A percentile compares a stretch with the other conserved stretches of the same genome.
phyloP scores from a whole-genome alignment of 2,113 vertebrate genomes.

The Aegotheles bennettii region DNA sequence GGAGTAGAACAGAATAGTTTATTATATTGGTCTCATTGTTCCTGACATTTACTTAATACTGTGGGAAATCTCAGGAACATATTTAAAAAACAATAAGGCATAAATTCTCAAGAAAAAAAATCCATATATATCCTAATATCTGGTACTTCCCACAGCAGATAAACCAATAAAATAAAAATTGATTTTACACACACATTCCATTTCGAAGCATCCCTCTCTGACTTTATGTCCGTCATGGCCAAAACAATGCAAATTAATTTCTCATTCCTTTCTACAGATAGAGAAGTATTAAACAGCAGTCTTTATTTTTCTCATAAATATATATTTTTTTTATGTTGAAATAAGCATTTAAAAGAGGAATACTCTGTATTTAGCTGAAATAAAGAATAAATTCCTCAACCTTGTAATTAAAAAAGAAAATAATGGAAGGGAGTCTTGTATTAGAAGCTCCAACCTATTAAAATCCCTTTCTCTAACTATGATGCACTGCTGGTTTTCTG shows the following conservation, averaged over 20 bases:
- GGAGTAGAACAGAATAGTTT: neutral
- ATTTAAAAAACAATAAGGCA: neutral
- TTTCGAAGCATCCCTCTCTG: neutral
- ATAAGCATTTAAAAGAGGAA: constrained; percentile 18
- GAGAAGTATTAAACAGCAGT: neutral
- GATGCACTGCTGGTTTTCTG: constrained; percentile 66
- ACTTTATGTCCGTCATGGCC: neutral
- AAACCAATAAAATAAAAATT: neutral
- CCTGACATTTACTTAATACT: neutral
- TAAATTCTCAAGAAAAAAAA: constrained; percentile 1
- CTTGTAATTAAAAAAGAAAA: neutral
- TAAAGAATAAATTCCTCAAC: neutral
- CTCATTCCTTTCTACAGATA: neutral
- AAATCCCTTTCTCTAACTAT: constrained; percentile 62
- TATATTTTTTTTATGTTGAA: neutral
- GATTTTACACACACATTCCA: neutral
- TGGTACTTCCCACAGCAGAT: neutral
- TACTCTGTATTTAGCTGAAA: constrained; percentile 19
- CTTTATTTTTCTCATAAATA: constrained; percentile 27
- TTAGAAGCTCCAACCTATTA: constrained; percentile 11
- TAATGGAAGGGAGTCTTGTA: neutral
- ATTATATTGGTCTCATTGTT: neutral
- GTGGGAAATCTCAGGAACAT: neutral
- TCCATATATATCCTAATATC: neutral
- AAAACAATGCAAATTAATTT: constrained; percentile 14